These are phyloP conservation scores for Cydia amplana DNA, from an alignment of 1,140 invertebrate species.

Conservation along the genomic window DNA sequence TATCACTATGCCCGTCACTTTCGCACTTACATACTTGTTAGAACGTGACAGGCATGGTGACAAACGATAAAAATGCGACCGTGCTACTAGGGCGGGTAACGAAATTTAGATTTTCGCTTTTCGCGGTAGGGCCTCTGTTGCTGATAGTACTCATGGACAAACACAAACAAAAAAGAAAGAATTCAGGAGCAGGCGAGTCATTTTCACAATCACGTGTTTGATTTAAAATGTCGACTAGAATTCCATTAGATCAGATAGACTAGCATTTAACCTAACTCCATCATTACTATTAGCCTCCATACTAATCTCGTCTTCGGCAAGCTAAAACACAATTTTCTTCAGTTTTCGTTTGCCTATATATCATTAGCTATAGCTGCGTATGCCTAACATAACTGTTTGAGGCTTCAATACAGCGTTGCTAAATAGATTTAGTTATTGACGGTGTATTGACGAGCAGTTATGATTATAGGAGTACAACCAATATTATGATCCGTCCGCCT, in stretches of 20 bases:
- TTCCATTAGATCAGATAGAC: not conserved
- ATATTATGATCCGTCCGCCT: constrained; percentile 86
- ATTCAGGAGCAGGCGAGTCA: not conserved
- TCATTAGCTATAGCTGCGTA: constrained; percentile 11
- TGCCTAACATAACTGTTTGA: constrained; percentile 7
- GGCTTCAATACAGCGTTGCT: constrained; percentile 14
- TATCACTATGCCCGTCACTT: too few species aligned
- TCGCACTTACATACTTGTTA: too few species aligned
- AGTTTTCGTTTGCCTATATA: not conserved
- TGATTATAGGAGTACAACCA: constrained; percentile 81
- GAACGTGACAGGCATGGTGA: too few species aligned
- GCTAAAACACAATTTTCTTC: not conserved
- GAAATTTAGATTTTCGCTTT: too few species aligned
- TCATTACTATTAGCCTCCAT: not conserved
- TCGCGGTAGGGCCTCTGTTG: too few species aligned
- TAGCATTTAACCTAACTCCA: not conserved
- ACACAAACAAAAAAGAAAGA: not conserved
- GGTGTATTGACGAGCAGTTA: constrained; percentile 41
- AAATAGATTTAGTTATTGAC: not conserved
- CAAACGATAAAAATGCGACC: too few species aligned
- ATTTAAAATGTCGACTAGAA: not conserved
- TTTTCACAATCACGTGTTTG: not conserved
- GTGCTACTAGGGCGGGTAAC: too few species aligned
- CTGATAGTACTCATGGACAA: too few species aligned
- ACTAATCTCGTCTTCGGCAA: not conserved